phyloP scores from a whole-genome alignment of 2,113 vertebrate genomes.

The Nipponia nippon region DNA sequence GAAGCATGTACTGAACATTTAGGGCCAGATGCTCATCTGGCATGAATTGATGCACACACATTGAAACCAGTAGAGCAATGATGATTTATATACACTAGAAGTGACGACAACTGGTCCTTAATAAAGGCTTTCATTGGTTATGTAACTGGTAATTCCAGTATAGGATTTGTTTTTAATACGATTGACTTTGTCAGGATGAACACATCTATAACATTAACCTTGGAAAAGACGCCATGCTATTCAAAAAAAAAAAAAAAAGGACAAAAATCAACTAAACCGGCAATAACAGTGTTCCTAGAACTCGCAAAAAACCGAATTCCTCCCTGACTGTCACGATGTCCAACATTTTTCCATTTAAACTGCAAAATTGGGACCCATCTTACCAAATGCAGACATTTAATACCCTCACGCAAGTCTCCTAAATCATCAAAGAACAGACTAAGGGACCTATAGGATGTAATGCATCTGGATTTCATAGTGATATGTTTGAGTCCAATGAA shows the following conservation, averaged over 20 bases:
- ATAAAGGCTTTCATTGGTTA: slow-evolving; percentile 30
- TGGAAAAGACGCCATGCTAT: background rate
- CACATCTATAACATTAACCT: background rate
- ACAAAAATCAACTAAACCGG: background rate
- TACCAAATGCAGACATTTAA: background rate
- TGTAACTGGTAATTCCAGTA: slow-evolving; percentile 8
- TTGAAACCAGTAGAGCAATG: background rate
- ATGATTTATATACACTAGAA: background rate
- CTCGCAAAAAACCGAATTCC: background rate
- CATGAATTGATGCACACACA: background rate
- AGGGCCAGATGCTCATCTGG: slow-evolving; percentile 34
- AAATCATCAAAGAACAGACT: background rate
- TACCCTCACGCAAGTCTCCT: background rate
- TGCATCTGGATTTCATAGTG: background rate
- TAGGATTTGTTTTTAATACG: slow-evolving; percentile 45
- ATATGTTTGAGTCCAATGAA: background rate
- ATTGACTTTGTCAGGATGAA: slow-evolving; percentile 3
- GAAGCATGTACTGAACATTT: background rate
- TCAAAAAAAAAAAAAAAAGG: background rate
- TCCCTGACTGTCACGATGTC: no score
- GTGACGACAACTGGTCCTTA: background rate
- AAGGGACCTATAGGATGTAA: background rate
- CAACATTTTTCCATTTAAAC: background rate
- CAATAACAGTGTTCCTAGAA: background rate
- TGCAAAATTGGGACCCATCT: background rate